phyloP scores from a whole-genome alignment of 2,888 invertebrate genomes.

The Cosmopolites sordidus region DNA sequence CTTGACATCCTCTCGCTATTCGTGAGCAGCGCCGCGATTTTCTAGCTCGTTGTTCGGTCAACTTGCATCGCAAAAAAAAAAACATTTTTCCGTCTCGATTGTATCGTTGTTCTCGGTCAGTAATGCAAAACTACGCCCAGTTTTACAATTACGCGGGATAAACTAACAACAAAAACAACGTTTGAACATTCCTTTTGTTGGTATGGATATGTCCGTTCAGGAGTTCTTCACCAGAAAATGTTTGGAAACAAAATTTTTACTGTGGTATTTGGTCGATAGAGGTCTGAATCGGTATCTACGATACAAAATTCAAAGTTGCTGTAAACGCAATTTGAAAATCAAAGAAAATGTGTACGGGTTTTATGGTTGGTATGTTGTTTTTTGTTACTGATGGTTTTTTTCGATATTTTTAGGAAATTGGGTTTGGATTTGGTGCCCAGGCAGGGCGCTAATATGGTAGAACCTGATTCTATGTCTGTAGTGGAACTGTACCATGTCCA shows the following conservation, averaged over 20 bases:
- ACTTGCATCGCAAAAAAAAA: too few relatives aligned
- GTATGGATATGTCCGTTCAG: not conserved
- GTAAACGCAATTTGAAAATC: not conserved
- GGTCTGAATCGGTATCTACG: constrained; percentile 21
- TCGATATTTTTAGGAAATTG: constrained; percentile 64
- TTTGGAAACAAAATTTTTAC: constrained; percentile 16
- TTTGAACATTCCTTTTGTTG: too few relatives aligned
- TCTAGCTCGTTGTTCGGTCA: too few relatives aligned
- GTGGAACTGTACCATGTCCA: constrained; percentile 84
- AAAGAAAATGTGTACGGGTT: not conserved
- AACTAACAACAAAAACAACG: too few relatives aligned
- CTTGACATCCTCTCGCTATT: too few relatives aligned
- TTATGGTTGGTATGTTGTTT: not conserved
- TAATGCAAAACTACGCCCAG: too few relatives aligned
- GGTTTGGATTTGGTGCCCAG: constrained; percentile 89
- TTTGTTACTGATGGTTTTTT: not conserved
- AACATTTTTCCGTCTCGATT: too few relatives aligned
- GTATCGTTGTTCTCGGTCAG: too few relatives aligned
- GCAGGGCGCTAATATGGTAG: constrained; percentile 83
- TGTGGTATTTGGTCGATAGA: constrained; percentile 16
- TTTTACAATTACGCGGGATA: too few relatives aligned
- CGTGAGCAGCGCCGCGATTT: too few relatives aligned
- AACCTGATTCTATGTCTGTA: constrained; percentile 83
- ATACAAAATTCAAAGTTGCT: constrained; percentile 8
- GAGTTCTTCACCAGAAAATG: constrained; percentile 17